These are phyloP conservation scores for Aleiodes leptofemur DNA, from an alignment of 2,888 invertebrate genomes.

Conservation along the genomic window DNA sequence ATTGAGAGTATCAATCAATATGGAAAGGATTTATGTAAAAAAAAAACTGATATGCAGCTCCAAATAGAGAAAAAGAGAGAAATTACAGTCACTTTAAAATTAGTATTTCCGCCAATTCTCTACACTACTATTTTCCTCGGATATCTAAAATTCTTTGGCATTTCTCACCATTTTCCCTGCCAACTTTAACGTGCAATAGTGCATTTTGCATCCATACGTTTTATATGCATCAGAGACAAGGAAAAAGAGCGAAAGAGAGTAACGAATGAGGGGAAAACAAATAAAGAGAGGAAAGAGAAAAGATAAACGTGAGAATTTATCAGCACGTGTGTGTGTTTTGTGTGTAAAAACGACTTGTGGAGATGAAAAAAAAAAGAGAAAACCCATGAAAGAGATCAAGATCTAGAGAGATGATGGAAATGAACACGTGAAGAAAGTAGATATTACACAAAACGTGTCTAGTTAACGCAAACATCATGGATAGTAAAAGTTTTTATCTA, in stretches of 20 bases:
- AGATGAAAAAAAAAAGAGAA: slow-evolving; percentile 39
- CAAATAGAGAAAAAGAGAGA: slow-evolving; percentile 10
- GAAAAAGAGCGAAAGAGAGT: slow-evolving; percentile 43
- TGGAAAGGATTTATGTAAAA: not conserved
- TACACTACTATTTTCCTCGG: slow-evolving; percentile 48
- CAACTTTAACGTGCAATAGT: slow-evolving; percentile 48
- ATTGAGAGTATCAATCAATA: not conserved
- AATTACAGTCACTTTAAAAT: slow-evolving; percentile 51
- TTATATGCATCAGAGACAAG: slow-evolving; percentile 36
- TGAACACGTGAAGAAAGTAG: slow-evolving; percentile 24
- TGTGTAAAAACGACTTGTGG: not conserved
- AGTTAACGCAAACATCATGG: slow-evolving; percentile 9
- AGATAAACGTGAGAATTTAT: slow-evolving; percentile 22
- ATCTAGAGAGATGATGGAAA: slow-evolving; percentile 31
- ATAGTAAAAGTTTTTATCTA: slow-evolving; percentile 19
- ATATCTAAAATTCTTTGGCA: slow-evolving; percentile 55
- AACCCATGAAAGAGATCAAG: slow-evolving; percentile 42
- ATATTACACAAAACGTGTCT: slow-evolving; percentile 13
- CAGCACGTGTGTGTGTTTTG: not conserved
- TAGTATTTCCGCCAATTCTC: slow-evolving; percentile 39
- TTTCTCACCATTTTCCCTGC: slow-evolving; percentile 56
- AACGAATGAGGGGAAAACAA: slow-evolving; percentile 1
- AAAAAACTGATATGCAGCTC: not conserved
- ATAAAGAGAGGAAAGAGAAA: not conserved
- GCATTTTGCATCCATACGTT: slow-evolving; percentile 16